phyloP scores from a whole-genome alignment of 2,797 vertebrate species.

The Aphelocoma californica region DNA sequence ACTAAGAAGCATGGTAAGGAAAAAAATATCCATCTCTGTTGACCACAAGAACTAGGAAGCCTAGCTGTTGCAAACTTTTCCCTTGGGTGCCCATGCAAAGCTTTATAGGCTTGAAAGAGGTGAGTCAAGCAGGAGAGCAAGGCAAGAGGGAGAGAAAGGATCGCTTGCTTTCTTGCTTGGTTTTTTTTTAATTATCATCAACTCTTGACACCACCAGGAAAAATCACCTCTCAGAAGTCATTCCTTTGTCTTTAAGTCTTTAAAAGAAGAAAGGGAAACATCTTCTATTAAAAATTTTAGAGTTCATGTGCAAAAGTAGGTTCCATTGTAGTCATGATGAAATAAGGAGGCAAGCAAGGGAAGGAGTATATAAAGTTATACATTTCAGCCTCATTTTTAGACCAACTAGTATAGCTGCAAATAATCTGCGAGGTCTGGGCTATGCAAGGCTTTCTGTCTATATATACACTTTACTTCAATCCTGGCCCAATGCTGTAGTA shows the following conservation, averaged over 20 bases:
- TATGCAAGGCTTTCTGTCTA: neutral
- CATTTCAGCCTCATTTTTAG: neutral
- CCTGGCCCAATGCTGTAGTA: neutral
- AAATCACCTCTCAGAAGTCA: neutral
- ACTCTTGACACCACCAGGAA: neutral
- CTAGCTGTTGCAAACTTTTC: neutral
- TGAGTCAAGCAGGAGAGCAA: slow-evolving; percentile 41
- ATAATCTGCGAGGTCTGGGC: neutral
- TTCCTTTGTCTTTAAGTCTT: neutral
- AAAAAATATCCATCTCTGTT: neutral
- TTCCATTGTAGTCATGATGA: neutral
- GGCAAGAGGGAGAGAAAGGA: slow-evolving; percentile 37
- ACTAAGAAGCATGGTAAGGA: neutral
- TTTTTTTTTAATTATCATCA: neutral
- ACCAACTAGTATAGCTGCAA: neutral
- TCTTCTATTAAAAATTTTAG: neutral
- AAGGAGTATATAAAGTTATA: neutral
- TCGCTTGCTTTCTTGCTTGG: neutral
- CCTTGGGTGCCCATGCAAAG: neutral
- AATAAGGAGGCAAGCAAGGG: neutral
- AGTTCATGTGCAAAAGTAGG: neutral
- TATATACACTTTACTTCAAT: neutral
- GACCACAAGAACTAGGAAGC: neutral
- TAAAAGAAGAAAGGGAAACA: neutral
- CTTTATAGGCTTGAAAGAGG: neutral